A percentile compares a stretch with the other conserved stretches of the same genome.
Conservation (phyloP, 2,797 vertebrate genomes). For the Acanthurus leucopareius region DNA sequence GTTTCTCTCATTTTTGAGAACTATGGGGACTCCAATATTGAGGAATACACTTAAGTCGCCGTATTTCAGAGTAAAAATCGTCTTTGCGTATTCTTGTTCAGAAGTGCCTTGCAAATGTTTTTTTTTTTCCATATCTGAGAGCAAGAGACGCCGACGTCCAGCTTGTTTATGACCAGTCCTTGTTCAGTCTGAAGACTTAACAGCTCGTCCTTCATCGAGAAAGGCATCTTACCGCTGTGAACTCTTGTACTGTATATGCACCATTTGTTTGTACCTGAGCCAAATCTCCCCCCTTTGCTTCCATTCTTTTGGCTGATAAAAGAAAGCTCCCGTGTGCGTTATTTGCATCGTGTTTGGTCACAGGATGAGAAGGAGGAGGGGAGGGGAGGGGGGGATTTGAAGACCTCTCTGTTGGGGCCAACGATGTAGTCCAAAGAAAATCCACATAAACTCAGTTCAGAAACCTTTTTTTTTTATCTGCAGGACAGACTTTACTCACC, state of each 20-base stretch:
- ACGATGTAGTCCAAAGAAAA: slow-evolving; percentile 43
- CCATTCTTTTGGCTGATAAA: slow-evolving; percentile 60
- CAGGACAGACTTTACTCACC: slow-evolving; percentile 32
- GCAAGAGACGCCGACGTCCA: slow-evolving; percentile 44
- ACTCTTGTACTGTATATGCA: slow-evolving; percentile 54
- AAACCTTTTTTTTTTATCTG: slow-evolving; percentile 38
- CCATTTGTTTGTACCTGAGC: slow-evolving; percentile 60
- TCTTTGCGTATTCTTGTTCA: slow-evolving; percentile 5
- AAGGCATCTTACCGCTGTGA: slow-evolving; percentile 27
- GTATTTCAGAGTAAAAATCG: slow-evolving; percentile 22
- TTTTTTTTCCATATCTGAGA: slow-evolving; percentile 32
- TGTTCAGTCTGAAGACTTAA: slow-evolving; percentile 45
- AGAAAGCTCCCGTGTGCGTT: slow-evolving; percentile 51
- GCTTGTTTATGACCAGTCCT: slow-evolving; percentile 53
- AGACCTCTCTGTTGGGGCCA: background rate
- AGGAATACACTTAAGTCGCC: background rate
- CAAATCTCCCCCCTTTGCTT: slow-evolving; percentile 39
- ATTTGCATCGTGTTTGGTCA: slow-evolving; percentile 69
- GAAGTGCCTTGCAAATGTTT: slow-evolving; percentile 19
- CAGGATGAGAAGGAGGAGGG: slow-evolving; percentile 22
- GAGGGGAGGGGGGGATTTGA: background rate
- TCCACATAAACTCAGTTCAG: slow-evolving; percentile 53
- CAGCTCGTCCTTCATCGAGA: slow-evolving; percentile 43
- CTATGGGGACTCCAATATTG: background rate
- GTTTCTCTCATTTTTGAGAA: background rate